Evolutionary conservation across 2,888 invertebrate species (phyloP).

Genomic region (Apomyelois bistriatella): DNA sequence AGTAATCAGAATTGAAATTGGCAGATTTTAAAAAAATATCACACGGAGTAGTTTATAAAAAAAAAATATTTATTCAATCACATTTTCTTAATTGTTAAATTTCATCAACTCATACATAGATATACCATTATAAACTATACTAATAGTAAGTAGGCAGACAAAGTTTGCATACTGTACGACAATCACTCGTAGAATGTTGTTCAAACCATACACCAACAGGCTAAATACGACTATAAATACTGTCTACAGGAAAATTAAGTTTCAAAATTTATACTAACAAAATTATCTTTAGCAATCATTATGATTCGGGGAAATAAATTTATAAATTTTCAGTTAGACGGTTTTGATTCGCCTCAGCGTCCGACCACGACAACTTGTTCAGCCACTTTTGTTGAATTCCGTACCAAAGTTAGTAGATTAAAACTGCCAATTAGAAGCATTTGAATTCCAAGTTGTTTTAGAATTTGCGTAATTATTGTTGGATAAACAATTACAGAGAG

Average conservation of each 20-base stretch:
- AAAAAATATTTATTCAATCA: too few species aligned
- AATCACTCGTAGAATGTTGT: too few species aligned
- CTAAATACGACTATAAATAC: background rate
- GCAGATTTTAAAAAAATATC: too few species aligned
- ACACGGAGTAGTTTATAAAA: too few species aligned
- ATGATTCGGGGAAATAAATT: slow-evolving; percentile 65
- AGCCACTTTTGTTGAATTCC: slow-evolving; percentile 70
- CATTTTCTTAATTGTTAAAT: too few species aligned
- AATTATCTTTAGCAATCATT: slow-evolving; percentile 54
- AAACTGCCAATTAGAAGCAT: slow-evolving; percentile 78
- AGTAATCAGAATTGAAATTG: too few species aligned
- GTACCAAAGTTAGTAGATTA: slow-evolving; percentile 77
- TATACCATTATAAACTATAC: too few species aligned
- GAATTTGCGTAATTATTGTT: slow-evolving; percentile 74
- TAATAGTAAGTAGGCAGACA: too few species aligned
- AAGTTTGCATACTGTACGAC: too few species aligned
- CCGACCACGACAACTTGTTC: slow-evolving; percentile 70
- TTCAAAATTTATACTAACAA: slow-evolving; percentile 48
- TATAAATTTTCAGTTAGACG: slow-evolving; percentile 65
- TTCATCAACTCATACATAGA: too few species aligned
- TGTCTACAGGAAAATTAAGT: background rate
- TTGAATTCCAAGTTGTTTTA: slow-evolving; percentile 76
- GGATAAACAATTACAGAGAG: slow-evolving; percentile 66
- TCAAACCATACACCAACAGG: too few species aligned
- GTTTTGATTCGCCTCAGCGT: slow-evolving; percentile 68